Base-by-base conservation (phyloP, 2,797 vertebrate species). In the Poecilia gillii region DNA sequence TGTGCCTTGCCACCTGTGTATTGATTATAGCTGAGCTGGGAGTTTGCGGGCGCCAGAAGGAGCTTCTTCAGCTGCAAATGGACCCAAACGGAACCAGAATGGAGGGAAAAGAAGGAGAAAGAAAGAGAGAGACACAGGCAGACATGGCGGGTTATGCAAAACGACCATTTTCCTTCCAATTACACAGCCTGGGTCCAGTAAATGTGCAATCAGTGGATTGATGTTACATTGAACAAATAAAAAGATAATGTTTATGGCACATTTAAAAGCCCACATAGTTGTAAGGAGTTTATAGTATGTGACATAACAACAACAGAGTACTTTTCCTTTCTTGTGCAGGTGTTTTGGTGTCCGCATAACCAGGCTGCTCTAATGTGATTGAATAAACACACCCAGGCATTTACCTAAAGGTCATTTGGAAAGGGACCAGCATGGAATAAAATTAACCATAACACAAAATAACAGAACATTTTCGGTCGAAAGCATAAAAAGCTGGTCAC, bases 11-110 rank as follows among this genome's bases (percentile, higher is more conserved):
- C 96, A 96, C 97, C 97, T 95, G 97, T 97, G 97, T 99, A 99
- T 97, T 99, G 98, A 97, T 98, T 98, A 96, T 99, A 99, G 97
- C 97, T 98, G 96, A 99, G 96, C 96, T 99, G 98, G 95, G 97
- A 97, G 96, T 99, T 99, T 93, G 98, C 97, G 51, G 98, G 98
- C 88, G 98, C 98, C 97, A 99, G 95, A 94, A 99, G 96, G 94
- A 99, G 98, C 96, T 99, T 99, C 97, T 98, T 99, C 95, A 99
- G 97, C 98, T 99, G 96, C 88, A 62, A 91, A 90, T 76, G 84
- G 92, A 94, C 92, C 92, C 91, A 87, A 88, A 90, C 90, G 84
- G 82, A 85, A 90, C 81, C 72, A 64, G 75, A 78, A 68, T 77
- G 72, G 39, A 46, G 47, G 45, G 49, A 72, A 62, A 43, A 57